Evolutionary conservation across 1,140 invertebrate genomes (phyloP).

Genomic region (Chionoecetes opilio): DNA sequence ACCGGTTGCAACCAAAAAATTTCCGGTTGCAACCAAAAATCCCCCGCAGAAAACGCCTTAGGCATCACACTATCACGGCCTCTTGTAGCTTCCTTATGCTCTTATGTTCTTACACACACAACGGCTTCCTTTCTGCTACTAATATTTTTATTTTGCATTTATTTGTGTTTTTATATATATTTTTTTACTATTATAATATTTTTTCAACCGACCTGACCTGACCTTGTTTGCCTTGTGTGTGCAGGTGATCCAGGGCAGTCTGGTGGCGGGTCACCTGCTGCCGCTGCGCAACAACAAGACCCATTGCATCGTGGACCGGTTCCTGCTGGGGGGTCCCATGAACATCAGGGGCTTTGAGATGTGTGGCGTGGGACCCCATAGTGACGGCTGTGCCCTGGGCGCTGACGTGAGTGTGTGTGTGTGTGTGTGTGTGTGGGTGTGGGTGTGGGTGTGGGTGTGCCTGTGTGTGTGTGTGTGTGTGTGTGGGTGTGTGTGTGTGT

Average conservation of each 20-base stretch:
- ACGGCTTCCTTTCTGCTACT: too few species aligned
- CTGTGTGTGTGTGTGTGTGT: constrained; percentile 5
- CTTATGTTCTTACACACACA: too few species aligned
- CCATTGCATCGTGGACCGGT: constrained; percentile 88
- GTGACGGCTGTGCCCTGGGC: constrained; percentile 89
- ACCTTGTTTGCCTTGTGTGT: too few species aligned
- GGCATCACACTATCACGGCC: too few species aligned
- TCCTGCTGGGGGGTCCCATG: constrained; percentile 94
- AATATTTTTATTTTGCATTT: too few species aligned
- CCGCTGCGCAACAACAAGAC: constrained; percentile 85
- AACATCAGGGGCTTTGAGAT: constrained; percentile 92
- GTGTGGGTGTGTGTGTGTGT: background rate
- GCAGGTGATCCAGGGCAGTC: constrained; percentile 91
- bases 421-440: background rate
- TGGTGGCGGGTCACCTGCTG: constrained; percentile 89
- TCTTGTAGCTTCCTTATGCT: too few species aligned
- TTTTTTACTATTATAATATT: too few species aligned
- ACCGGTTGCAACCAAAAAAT: too few species aligned
- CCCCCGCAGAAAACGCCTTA: too few species aligned
- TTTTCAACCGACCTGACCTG: too few species aligned
- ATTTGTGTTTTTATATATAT: too few species aligned
- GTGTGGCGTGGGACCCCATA: constrained; percentile 92
- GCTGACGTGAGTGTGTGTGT: constrained; percentile 84
- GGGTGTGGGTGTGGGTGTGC: background rate
- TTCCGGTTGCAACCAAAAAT: too few species aligned